Conservation (phyloP, 2,888 invertebrate species). For the Acleris sparsana region DNA sequence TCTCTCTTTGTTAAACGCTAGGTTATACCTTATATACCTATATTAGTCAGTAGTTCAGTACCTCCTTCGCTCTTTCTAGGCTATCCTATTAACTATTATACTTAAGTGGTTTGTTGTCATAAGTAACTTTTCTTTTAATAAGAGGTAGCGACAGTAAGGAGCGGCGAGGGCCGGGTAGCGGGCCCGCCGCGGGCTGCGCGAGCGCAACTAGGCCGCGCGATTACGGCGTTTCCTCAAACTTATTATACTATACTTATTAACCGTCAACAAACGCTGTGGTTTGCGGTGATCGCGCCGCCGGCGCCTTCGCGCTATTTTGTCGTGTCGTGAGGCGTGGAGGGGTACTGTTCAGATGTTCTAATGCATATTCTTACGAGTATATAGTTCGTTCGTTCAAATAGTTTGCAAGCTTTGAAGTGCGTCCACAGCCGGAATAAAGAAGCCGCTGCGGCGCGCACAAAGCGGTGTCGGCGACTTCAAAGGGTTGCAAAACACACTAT, state of each 20-base stretch:
- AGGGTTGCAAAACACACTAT: too few species aligned
- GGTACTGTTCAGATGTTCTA: constrained; percentile 20
- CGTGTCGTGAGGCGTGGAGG: constrained; percentile 48
- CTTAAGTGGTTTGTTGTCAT: neutral
- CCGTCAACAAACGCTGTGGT: constrained; percentile 61
- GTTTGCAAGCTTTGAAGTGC: too few species aligned
- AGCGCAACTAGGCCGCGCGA: constrained; percentile 62
- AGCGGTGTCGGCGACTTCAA: too few species aligned
- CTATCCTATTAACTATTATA: too few species aligned
- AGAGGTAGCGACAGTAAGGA: constrained; percentile 29
- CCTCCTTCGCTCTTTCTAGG: too few species aligned
- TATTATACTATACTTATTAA: constrained; percentile 49
- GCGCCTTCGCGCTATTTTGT: constrained; percentile 50
- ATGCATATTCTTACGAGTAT: too few species aligned
- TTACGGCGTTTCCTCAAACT: constrained; percentile 66
- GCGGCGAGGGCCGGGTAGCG: constrained; percentile 50
- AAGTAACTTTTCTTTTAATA: constrained; percentile 24
- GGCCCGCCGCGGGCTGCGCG: constrained; percentile 59
- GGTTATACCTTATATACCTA: too few species aligned
- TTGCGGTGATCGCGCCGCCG: constrained; percentile 57
- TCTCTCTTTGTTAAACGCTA: too few species aligned
- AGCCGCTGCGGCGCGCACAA: too few species aligned
- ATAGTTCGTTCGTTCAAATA: too few species aligned
- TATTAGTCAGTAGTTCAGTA: too few species aligned
- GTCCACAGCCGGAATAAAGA: too few species aligned